phyloP scores from a whole-genome alignment of 1,140 invertebrate species.

The Zaprionus ornatus region DNA sequence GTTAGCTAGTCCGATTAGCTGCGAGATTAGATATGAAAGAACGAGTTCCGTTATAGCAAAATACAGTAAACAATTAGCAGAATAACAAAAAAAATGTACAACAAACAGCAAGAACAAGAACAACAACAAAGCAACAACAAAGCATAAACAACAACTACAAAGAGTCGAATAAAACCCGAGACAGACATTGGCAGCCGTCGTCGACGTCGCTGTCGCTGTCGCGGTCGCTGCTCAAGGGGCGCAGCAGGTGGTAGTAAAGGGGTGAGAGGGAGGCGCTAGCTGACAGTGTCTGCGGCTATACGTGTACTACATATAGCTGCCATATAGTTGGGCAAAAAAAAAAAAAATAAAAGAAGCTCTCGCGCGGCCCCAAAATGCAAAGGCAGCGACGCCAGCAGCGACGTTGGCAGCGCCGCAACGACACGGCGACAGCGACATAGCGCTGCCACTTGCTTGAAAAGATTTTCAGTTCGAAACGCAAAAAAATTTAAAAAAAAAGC shows the following conservation, averaged over 20 bases:
- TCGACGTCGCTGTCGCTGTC: conserved; percentile 26
- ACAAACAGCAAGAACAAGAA: conserved; percentile 33
- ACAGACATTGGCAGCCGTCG: conserved; percentile 73
- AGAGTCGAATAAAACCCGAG: conserved; percentile 46
- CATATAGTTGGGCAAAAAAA: conserved; percentile 45
- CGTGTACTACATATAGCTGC: conserved; percentile 51
- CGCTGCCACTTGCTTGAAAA: conserved; percentile 67
- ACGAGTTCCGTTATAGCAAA: conserved; percentile 47
- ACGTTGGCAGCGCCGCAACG: conserved; percentile 19
- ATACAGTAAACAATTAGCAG: conserved; percentile 59
- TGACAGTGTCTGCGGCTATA: conserved; percentile 33
- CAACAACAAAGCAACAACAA: conserved; percentile 41
- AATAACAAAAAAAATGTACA: conserved; percentile 39
- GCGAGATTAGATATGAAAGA: background rate
- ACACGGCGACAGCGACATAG: conserved; percentile 20
- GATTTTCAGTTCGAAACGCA: conserved; percentile 59
- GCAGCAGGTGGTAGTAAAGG: background rate
- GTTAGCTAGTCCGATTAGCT: background rate
- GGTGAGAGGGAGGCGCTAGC: background rate
- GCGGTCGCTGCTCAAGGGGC: conserved; percentile 48
- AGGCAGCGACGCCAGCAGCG: conserved; percentile 46
- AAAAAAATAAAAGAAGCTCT: conserved; percentile 17
- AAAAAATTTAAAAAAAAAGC: conserved; percentile 38
- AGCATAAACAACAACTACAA: conserved; percentile 16
- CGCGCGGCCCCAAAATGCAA: conserved; percentile 66